These are phyloP conservation scores for Aphelocoma californica DNA, from an alignment of 2,797 vertebrate genomes.

Conservation along the genomic window DNA sequence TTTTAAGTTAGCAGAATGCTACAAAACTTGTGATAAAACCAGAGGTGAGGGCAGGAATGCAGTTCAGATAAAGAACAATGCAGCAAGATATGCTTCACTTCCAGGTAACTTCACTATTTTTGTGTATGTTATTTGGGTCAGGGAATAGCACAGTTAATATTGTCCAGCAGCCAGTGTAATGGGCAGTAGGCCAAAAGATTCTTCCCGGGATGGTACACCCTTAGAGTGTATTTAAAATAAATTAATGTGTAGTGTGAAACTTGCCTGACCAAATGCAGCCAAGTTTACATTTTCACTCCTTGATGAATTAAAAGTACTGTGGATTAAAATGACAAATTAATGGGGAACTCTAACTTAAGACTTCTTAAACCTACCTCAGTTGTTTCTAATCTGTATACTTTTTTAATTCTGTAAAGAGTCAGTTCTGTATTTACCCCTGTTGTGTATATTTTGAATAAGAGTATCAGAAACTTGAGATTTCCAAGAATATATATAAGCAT, in stretches of 20 bases:
- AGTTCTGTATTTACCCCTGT: neutral
- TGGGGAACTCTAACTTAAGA: neutral
- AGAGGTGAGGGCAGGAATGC: neutral
- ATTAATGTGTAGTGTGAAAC: neutral
- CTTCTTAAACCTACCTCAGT: neutral
- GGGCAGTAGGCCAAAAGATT: constrained; percentile 16
- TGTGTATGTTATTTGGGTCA: neutral
- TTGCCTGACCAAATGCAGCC: constrained; percentile 30
- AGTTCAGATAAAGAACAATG: neutral
- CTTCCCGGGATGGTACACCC: neutral
- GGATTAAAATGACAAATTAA: constrained; percentile 4
- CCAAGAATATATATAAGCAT: neutral
- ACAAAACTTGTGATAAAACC: neutral
- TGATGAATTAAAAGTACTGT: constrained; percentile 29
- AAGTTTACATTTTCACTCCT: constrained; percentile 29
- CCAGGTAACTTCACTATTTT: neutral
- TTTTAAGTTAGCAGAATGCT: neutral
- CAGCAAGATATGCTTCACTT: neutral
- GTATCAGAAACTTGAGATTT: neutral
- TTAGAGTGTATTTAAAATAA: neutral
- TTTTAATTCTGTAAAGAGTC: neutral
- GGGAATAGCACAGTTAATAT: neutral
- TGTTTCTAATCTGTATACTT: neutral
- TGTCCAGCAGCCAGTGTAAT: neutral
- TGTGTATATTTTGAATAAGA: neutral